Percentiles rank a stretch among this genome's conserved stretches.
These are phyloP conservation scores for Tylochromis polylepis DNA, from an alignment of 2,113 vertebrate genomes.

Conservation along the genomic window DNA sequence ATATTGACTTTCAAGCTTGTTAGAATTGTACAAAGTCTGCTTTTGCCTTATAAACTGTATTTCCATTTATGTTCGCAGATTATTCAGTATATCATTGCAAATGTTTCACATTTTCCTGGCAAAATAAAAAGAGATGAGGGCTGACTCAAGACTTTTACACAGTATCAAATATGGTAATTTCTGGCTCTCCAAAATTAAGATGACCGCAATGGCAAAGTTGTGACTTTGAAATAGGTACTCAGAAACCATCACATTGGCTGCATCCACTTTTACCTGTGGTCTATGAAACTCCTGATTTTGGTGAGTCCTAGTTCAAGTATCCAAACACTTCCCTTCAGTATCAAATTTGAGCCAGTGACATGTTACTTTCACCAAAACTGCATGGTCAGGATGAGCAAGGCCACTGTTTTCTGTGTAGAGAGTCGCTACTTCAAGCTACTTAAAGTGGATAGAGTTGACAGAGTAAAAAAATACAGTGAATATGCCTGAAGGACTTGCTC, in stretches of 20 bases:
- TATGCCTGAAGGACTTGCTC: neutral
- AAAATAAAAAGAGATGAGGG: too few relatives aligned
- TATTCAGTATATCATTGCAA: too few relatives aligned
- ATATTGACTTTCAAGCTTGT: too few relatives aligned
- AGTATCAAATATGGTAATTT: neutral
- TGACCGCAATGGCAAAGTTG: too few relatives aligned
- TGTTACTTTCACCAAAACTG: neutral
- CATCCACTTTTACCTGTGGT: neutral
- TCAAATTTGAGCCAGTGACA: neutral
- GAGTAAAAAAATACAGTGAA: neutral
- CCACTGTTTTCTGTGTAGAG: neutral
- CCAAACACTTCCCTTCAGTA: neutral
- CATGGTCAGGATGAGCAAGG: neutral
- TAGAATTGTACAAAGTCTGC: too few relatives aligned
- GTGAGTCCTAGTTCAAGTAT: neutral
- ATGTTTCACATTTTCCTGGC: too few relatives aligned
- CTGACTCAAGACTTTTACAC: too few relatives aligned
- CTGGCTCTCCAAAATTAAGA: neutral
- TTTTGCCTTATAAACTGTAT: too few relatives aligned
- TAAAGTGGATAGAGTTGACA: neutral
- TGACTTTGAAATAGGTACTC: too few relatives aligned
- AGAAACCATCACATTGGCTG: neutral
- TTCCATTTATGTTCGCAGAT: too few relatives aligned
- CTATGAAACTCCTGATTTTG: neutral
- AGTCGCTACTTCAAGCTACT: neutral